These are phyloP conservation scores for Caenorhabditis doughertyi DNA, from an alignment of 2,888 invertebrate genomes.

Conservation along the genomic window DNA sequence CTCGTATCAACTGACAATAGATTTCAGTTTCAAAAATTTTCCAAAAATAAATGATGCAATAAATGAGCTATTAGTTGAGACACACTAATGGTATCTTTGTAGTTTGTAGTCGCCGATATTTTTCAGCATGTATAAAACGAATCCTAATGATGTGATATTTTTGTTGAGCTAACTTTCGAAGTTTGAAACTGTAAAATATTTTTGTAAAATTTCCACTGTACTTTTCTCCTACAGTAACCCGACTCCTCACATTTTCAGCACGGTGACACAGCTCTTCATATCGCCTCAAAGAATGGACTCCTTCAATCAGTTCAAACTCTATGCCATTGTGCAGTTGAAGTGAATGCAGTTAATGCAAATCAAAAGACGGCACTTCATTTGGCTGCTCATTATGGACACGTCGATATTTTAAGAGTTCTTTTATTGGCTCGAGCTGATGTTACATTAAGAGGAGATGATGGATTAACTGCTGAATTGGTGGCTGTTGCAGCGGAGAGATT, in stretches of 20 bases:
- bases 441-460: slow-evolving; percentile 84
- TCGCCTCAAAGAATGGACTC: slow-evolving; percentile 86
- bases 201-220: too few species aligned
- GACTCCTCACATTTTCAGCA: slow-evolving; percentile 83
- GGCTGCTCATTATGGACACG: slow-evolving; percentile 88
- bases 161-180: too few species aligned
- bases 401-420: slow-evolving; percentile 87
- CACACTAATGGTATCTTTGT: too few species aligned
- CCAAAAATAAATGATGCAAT: too few species aligned
- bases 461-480: slow-evolving; percentile 89
- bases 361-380: slow-evolving; percentile 86
- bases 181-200: too few species aligned
- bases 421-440: slow-evolving; percentile 88
- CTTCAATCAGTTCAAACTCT: slow-evolving; percentile 86
- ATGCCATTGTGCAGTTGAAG: slow-evolving; percentile 86
- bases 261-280: slow-evolving; percentile 86
- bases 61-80: too few species aligned
- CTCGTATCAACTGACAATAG: too few species aligned
- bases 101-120: too few species aligned
- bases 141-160: too few species aligned
- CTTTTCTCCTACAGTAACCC: too few species aligned
- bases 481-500: slow-evolving; percentile 89
- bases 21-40: too few species aligned
- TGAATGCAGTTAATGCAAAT: slow-evolving; percentile 86
- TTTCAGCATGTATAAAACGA: too few species aligned